Evolutionary conservation across 2,888 invertebrate genomes (phyloP).

Genomic region (Panorpa germanica): DNA sequence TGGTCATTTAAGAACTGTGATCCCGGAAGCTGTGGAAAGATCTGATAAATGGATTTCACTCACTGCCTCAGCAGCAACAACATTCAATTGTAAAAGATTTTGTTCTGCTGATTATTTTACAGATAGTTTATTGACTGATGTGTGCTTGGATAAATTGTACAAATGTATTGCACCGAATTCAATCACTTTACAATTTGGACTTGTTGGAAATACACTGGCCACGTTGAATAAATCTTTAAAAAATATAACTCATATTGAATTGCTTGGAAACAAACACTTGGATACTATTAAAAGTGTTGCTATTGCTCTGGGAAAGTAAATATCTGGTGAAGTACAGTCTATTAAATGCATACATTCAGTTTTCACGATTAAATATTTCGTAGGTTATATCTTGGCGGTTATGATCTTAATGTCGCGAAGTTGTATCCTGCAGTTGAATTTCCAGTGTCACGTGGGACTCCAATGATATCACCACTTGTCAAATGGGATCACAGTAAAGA

Average conservation of each 20-base stretch:
- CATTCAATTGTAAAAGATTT: too few relatives aligned
- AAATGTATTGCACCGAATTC: too few relatives aligned
- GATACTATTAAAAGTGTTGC: too few relatives aligned
- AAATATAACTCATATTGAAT: too few relatives aligned
- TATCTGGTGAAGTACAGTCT: background rate
- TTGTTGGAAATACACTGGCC: too few relatives aligned
- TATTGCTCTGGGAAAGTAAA: too few relatives aligned
- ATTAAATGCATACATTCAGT: background rate
- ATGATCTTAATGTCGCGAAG: conserved; percentile 36
- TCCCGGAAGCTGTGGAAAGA: conserved; percentile 4
- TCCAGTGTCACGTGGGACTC: conserved; percentile 66
- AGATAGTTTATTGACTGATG: too few relatives aligned
- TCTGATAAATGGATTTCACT: too few relatives aligned
- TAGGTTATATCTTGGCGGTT: conserved; percentile 19
- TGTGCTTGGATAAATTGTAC: too few relatives aligned
- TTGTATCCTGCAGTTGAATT: conserved; percentile 50
- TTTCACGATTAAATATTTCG: background rate
- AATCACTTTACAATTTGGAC: too few relatives aligned
- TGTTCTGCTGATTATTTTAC: too few relatives aligned
- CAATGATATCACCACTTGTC: conserved; percentile 57
- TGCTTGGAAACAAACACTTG: background rate
- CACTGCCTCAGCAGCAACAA: conserved; percentile 6
- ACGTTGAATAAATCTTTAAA: too few relatives aligned
- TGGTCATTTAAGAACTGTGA: conserved; percentile 38
- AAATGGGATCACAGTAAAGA: conserved; percentile 63